These are phyloP conservation scores for Leptobrachium leishanense DNA, from an alignment of 2,113 vertebrate genomes.

Conservation along the genomic window DNA sequence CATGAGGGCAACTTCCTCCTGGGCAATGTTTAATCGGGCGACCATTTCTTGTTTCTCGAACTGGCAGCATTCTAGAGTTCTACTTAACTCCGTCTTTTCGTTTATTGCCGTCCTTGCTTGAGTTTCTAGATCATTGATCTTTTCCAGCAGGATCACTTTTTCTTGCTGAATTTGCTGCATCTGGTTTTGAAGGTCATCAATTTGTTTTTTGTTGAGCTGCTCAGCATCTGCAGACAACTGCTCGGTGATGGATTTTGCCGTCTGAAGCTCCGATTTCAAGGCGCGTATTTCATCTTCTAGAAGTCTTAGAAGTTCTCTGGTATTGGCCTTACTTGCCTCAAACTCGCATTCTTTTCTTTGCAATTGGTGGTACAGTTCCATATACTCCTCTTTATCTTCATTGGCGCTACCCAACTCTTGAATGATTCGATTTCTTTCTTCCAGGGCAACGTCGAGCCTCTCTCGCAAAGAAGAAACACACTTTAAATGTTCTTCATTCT, in stretches of 20 bases:
- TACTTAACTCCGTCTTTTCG: conserved; percentile 69
- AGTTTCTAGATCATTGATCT: conserved; percentile 66
- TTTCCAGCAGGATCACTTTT: conserved; percentile 61
- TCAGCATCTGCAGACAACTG: conserved; percentile 63
- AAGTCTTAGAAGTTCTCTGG: conserved; percentile 62
- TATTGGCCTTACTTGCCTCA: conserved; percentile 64
- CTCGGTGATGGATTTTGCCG: conserved; percentile 57
- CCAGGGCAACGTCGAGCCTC: conserved; percentile 63
- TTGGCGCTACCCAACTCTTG: conserved; percentile 68
- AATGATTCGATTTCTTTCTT: conserved; percentile 58
- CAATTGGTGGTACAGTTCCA: conserved; percentile 63
- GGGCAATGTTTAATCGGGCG: conserved; percentile 75
- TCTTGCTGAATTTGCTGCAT: conserved; percentile 66
- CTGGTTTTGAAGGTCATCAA: conserved; percentile 64
- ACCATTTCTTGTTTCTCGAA: conserved; percentile 82
- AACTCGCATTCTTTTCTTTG: conserved; percentile 67
- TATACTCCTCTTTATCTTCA: conserved; percentile 72
- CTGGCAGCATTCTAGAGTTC: conserved; percentile 74
- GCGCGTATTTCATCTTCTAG: conserved; percentile 71
- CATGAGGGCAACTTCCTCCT: conserved; percentile 79
- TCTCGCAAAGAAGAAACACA: conserved; percentile 66
- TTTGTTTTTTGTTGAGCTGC: conserved; percentile 56
- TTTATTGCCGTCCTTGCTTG: conserved; percentile 68
- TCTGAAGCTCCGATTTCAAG: conserved; percentile 63
- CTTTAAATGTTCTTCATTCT: conserved; percentile 66